Base-by-base conservation (phyloP, 2,888 invertebrate species). In the Tryphoninae sp. region DNA sequence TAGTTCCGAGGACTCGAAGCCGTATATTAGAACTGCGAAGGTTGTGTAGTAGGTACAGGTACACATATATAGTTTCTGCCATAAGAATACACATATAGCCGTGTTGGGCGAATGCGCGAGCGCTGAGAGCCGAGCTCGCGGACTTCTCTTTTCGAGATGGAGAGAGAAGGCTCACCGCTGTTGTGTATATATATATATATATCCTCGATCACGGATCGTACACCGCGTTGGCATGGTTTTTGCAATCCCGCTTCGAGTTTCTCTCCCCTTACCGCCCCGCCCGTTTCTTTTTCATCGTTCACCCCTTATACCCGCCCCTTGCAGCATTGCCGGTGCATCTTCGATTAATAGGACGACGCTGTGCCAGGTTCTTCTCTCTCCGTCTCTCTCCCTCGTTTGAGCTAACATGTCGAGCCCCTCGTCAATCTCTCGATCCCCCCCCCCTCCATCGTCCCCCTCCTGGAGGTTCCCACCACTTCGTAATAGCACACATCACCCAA, bases 381-480 rank as follows among this genome's bases (percentile, higher is more conserved):
- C 33, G 45, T 68, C 51, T 26, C 58, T 71, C 42, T 53, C 26
- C 53, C 53, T 80, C 82, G 78, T 76, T 82, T 81, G 71, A 83
- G 75, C 82, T 76, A 82, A 82, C 82, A 84, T 81, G 82, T 83
- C 82, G 77, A 81, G 82, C 40, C 68, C 75, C 74, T 82, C 84
- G 83, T 84, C 84, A 84, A 84, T 84, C 84, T 84, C 78, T 76
- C 76, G 83, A 81, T 84, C 82, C 72, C 33, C 33, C 33, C 7
- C 33, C 1, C 33, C 33, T 26, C 19, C 19, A 19, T 3, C 26
- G 26, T 26, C 6, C 33, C 33, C 0, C 74, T 73, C 67, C 69
- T 40, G 42, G 33, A 62, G 59, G 71, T 75, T 78, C 64, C 59
- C 76, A 69, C 69, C 53, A 77, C 80, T 69, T 64, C 58, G 79